Evolutionary conservation across 2,113 vertebrate genomes (phyloP).

Genomic region (Halcyon senegalensis): DNA sequence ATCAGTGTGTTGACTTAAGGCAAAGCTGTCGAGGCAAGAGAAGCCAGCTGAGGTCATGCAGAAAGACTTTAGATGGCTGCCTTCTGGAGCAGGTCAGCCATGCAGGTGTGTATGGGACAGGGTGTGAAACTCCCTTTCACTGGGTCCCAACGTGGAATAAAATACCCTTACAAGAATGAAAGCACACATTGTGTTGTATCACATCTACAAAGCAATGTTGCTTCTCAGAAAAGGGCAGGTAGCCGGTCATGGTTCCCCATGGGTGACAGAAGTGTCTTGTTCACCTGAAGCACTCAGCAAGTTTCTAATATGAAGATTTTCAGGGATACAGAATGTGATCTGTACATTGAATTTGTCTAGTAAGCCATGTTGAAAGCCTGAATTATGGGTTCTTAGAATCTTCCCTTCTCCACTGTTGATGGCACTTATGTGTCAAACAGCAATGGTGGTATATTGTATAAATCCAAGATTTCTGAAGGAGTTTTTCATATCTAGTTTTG

Average conservation of each 20-base stretch:
- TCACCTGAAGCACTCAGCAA: not conserved
- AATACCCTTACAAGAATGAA: not conserved
- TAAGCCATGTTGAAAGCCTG: not conserved
- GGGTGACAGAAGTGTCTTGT: not conserved
- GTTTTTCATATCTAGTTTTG: not conserved
- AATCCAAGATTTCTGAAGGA: not conserved
- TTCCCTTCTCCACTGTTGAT: not conserved
- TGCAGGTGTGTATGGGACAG: not conserved
- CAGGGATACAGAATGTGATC: not conserved
- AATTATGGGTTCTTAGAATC: not conserved
- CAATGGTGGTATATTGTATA: not conserved
- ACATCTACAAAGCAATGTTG: not conserved
- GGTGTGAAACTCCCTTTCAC: not conserved
- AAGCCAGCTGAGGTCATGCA: not conserved
- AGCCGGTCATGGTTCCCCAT: accelerated
- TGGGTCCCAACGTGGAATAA: not conserved
- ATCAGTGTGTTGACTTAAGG: not conserved
- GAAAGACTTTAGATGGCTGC: not conserved
- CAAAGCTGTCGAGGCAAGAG: not conserved
- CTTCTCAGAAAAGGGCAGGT: not conserved
- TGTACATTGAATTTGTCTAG: not conserved
- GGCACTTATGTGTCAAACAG: accelerated
- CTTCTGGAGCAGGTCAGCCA: not conserved
- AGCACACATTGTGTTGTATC: not conserved
- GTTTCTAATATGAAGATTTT: not conserved